Conservation (phyloP, 2,113 vertebrate genomes). For the Megaleporinus macrocephalus region DNA sequence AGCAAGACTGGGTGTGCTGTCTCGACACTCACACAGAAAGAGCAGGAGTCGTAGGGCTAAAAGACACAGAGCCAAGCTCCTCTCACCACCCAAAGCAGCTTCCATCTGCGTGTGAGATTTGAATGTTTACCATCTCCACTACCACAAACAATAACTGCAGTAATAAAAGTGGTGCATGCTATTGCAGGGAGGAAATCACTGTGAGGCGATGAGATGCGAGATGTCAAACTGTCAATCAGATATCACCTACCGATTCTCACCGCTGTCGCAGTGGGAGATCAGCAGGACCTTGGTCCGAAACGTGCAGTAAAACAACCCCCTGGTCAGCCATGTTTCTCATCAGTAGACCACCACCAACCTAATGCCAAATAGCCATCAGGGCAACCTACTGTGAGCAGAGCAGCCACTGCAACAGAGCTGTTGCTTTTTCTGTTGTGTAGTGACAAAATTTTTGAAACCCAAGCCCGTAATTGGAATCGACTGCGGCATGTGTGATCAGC, state of each 20-base stretch:
- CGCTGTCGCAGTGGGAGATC: neutral
- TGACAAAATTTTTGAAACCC: slow-evolving; percentile 68
- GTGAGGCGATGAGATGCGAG: slow-evolving; percentile 17
- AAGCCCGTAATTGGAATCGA: slow-evolving; percentile 57
- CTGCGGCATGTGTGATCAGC: slow-evolving; percentile 76
- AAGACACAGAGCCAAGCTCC: slow-evolving; percentile 14
- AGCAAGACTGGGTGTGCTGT: slow-evolving; percentile 23
- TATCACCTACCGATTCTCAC: slow-evolving; percentile 3
- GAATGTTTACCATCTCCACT: slow-evolving; percentile 10
- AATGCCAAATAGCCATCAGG: slow-evolving; percentile 75
- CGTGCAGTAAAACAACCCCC: slow-evolving; percentile 54
- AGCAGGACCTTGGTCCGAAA: slow-evolving; percentile 4
- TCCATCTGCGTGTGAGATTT: slow-evolving; percentile 11
- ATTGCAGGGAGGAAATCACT: slow-evolving; percentile 26
- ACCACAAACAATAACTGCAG: slow-evolving; percentile 9
- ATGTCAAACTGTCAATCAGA: neutral
- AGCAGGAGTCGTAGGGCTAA: slow-evolving; percentile 18
- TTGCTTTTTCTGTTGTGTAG: slow-evolving; percentile 73
- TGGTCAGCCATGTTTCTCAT: slow-evolving; percentile 61
- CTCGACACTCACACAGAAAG: slow-evolving; percentile 8
- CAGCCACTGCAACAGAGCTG: slow-evolving; percentile 69
- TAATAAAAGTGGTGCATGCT: slow-evolving; percentile 17
- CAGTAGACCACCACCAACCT: slow-evolving; percentile 65
- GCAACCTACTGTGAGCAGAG: slow-evolving; percentile 71
- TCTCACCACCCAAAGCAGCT: neutral